A percentile compares a stretch with the other conserved stretches of the same genome.
phyloP scores from a whole-genome alignment of 2,113 vertebrate genomes.

The Onychostoma macrolepis region DNA sequence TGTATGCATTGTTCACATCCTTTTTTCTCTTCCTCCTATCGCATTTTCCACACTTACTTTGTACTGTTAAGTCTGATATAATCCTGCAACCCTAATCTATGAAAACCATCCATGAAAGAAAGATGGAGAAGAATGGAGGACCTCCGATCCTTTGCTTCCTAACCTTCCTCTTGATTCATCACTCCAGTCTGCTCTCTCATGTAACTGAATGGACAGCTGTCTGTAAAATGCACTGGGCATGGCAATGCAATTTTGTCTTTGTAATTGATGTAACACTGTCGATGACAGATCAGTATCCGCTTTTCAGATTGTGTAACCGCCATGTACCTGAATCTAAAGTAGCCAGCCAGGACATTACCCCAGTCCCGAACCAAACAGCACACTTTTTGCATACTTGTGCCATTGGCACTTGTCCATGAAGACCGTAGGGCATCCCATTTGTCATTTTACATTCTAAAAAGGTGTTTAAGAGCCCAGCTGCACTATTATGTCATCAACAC shows the following conservation, averaged over 20 bases:
- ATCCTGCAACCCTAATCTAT: not conserved
- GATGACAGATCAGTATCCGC: not conserved
- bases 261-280: not conserved
- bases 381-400: not conserved
- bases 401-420: not conserved
- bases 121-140: not conserved
- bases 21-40: not conserved
- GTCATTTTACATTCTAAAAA: not conserved
- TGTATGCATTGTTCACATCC: not conserved
- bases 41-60: not conserved
- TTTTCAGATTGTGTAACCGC: constrained; percentile 16
- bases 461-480: not conserved
- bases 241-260: not conserved
- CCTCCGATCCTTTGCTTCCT: constrained; percentile 1
- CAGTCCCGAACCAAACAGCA: not conserved
- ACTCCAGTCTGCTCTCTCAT: not conserved
- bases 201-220: not conserved
- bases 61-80: constrained; percentile 7
- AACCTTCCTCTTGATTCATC: constrained; percentile 7
- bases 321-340: constrained; percentile 21
- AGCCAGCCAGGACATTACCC: not conserved
- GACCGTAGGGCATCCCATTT: not conserved
- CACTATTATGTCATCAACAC: no score
- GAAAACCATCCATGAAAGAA: constrained; percentile 14
- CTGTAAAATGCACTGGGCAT: not conserved